Conservation (phyloP, 2,113 vertebrate genomes). For the Vanacampus margaritifer region DNA sequence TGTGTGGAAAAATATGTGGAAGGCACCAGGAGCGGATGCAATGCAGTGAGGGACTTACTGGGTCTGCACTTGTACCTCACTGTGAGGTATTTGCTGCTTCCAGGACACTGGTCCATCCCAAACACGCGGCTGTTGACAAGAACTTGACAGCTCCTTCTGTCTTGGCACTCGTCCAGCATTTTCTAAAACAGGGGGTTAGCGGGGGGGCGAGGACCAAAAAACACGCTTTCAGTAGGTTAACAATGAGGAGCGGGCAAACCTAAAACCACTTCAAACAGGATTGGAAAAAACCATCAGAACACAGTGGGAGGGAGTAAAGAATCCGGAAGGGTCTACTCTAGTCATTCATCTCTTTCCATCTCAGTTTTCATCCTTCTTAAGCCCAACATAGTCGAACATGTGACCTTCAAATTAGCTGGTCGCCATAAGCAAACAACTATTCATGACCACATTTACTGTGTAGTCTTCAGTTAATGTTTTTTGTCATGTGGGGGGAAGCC, state of each 20-base stretch:
- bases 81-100: constrained; percentile 82
- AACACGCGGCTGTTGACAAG: constrained; percentile 86
- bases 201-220: constrained; percentile 33
- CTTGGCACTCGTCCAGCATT: constrained; percentile 88
- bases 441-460: no score
- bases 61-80: constrained; percentile 90
- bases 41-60: constrained; percentile 73
- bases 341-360: constrained; percentile 36
- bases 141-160: constrained; percentile 85
- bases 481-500: no score
- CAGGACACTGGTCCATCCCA: constrained; percentile 81
- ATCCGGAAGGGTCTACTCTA: constrained; percentile 27
- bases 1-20: background rate
- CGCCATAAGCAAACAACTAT: no score
- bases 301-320: background rate
- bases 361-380: constrained; percentile 44
- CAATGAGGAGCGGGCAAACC: constrained; percentile 47
- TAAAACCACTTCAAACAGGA: constrained; percentile 62
- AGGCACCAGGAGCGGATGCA: background rate
- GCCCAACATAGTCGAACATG: constrained; percentile 44
- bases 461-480: no score
- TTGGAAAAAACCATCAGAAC: constrained; percentile 34
- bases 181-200: constrained; percentile 75
- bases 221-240: constrained; percentile 35
- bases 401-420: background rate